Conservation (phyloP, 2,797 vertebrate genomes). For the Taenioides sp. region DNA sequence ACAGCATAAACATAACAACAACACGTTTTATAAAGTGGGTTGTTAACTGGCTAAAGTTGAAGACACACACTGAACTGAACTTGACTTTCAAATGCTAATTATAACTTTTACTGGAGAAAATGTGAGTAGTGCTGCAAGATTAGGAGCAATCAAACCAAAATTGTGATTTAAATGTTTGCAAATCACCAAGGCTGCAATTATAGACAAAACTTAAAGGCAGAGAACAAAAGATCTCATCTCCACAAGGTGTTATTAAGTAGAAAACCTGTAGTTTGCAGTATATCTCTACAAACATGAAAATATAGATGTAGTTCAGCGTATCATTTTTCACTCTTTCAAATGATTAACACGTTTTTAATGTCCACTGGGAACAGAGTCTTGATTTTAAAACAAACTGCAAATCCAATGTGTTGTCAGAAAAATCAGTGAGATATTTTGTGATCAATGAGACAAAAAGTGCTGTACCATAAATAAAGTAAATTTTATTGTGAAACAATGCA, state of each 20-base stretch:
- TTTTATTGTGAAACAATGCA: conserved; percentile 26
- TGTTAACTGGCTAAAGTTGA: background rate
- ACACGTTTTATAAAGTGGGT: background rate
- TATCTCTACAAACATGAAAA: background rate
- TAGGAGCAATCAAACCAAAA: background rate
- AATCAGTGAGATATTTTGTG: background rate
- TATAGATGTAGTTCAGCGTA: background rate
- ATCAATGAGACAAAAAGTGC: background rate
- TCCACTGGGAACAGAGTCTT: background rate
- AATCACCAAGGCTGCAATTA: background rate
- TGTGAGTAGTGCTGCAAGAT: background rate
- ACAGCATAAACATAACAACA: background rate
- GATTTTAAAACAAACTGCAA: background rate
- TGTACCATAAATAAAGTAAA: conserved; percentile 11
- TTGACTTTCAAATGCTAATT: background rate
- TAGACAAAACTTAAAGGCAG: background rate
- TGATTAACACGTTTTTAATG: background rate
- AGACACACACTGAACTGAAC: background rate
- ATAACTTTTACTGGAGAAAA: background rate
- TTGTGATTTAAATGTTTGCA: background rate
- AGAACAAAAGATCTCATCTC: background rate
- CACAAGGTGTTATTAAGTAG: background rate
- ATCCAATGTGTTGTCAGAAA: background rate
- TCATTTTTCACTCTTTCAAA: background rate
- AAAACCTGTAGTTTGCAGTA: background rate